Conservation (phyloP, 2,888 invertebrate genomes). For the Heliconius charithonia region DNA sequence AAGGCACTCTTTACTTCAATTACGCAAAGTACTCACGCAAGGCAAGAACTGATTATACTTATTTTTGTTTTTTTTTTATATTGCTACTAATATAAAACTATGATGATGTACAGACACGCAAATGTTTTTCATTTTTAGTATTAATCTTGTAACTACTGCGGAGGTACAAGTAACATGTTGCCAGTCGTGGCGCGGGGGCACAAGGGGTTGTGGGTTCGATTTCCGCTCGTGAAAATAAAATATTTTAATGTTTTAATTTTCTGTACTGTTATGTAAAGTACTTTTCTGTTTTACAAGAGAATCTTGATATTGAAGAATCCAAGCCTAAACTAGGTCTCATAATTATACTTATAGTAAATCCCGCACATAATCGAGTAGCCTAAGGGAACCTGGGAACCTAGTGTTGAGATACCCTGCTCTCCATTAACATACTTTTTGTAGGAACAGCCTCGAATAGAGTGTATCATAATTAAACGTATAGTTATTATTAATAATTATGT, state of each 20-base stretch:
- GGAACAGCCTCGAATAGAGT: background rate
- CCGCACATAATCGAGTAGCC: too few species aligned
- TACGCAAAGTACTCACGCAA: slow-evolving; percentile 12
- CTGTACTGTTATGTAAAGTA: too few species aligned
- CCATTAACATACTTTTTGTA: too few species aligned
- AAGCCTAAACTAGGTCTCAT: background rate
- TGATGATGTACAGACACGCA: background rate
- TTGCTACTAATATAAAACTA: background rate
- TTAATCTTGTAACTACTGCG: background rate
- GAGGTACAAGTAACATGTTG: too few species aligned
- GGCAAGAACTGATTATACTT: background rate
- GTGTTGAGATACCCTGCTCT: too few species aligned
- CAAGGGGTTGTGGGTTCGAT: too few species aligned
- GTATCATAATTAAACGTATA: slow-evolving; percentile 21
- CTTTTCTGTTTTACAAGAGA: too few species aligned
- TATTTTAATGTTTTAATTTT: too few species aligned
- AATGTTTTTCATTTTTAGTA: background rate
- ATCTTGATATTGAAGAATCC: background rate
- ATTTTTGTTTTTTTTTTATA: background rate
- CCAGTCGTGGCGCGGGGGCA: too few species aligned
- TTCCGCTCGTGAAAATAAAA: too few species aligned
- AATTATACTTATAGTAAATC: background rate
- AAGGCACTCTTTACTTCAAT: slow-evolving; percentile 1
- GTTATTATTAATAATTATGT: slow-evolving; percentile 28
- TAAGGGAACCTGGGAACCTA: too few species aligned